phyloP scores from a whole-genome alignment of 2,888 invertebrate genomes.

The Gordius sp. region DNA sequence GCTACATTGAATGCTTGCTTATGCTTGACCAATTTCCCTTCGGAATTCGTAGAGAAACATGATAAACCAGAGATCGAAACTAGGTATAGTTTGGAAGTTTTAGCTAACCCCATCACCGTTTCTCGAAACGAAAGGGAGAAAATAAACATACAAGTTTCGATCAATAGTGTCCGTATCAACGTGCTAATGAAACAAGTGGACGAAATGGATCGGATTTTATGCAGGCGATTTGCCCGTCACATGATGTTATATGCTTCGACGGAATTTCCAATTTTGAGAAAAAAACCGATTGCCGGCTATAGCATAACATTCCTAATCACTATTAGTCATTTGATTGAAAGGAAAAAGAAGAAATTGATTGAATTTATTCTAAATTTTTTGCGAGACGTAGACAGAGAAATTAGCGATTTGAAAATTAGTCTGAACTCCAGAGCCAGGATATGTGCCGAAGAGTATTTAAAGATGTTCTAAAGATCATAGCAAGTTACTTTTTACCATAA shows the following conservation, averaged over 20 bases:
- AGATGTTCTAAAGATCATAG: background rate
- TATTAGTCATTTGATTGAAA: background rate
- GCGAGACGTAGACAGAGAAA: background rate
- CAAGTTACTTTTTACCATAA: background rate
- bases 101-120: background rate
- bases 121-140: conserved; percentile 3
- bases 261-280: background rate
- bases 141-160: background rate
- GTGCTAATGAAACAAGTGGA: background rate
- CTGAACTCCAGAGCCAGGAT: conserved; percentile 1
- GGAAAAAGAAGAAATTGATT: background rate
- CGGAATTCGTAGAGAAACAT: conserved; percentile 6
- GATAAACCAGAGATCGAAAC: conserved; percentile 11
- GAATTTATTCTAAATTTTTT: background rate
- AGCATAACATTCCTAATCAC: conserved; percentile 2
- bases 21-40: conserved; percentile 1
- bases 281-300: background rate
- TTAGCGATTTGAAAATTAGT: conserved; percentile 1
- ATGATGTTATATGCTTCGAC: background rate
- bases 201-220: background rate
- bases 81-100: background rate
- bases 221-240: background rate
- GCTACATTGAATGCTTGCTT: background rate
- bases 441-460: conserved; percentile 2
- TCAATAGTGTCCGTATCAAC: background rate